Conservation (phyloP, 2,113 vertebrate species). For the Oncorhynchus gorbuscha region DNA sequence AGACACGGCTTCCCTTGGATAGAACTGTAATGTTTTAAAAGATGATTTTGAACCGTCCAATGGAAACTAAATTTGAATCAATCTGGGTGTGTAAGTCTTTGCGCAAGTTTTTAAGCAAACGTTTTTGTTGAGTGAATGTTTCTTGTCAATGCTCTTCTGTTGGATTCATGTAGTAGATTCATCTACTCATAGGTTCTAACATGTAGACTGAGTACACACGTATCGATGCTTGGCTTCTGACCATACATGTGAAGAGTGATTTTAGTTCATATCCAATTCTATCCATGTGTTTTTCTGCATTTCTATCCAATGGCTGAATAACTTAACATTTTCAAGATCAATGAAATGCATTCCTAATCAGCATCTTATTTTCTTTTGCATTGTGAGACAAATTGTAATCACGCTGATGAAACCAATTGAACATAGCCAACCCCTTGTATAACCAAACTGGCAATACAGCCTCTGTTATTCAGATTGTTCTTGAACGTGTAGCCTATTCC, state of each 20-base stretch:
- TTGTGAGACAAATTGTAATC: too few species aligned
- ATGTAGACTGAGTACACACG: background rate
- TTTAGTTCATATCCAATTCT: too few species aligned
- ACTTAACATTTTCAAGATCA: too few species aligned
- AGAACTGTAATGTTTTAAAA: background rate
- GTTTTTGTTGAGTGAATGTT: background rate
- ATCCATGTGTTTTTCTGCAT: too few species aligned
- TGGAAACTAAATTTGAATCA: background rate
- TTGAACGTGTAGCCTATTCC: too few species aligned
- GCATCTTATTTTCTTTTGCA: too few species aligned
- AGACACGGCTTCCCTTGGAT: background rate
- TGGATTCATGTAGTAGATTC: background rate
- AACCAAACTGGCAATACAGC: too few species aligned
- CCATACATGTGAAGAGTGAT: background rate
- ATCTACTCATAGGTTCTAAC: background rate
- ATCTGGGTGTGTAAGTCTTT: background rate
- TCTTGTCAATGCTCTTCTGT: background rate
- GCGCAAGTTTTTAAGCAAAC: background rate
- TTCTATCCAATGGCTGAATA: too few species aligned
- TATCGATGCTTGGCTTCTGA: background rate
- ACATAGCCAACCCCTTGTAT: too few species aligned
- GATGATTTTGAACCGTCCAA: background rate
- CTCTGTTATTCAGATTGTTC: too few species aligned
- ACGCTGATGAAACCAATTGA: too few species aligned
- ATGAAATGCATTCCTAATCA: too few species aligned